Evolutionary conservation across 2,113 vertebrate species (phyloP).

Genomic region (Megalops atlanticus): DNA sequence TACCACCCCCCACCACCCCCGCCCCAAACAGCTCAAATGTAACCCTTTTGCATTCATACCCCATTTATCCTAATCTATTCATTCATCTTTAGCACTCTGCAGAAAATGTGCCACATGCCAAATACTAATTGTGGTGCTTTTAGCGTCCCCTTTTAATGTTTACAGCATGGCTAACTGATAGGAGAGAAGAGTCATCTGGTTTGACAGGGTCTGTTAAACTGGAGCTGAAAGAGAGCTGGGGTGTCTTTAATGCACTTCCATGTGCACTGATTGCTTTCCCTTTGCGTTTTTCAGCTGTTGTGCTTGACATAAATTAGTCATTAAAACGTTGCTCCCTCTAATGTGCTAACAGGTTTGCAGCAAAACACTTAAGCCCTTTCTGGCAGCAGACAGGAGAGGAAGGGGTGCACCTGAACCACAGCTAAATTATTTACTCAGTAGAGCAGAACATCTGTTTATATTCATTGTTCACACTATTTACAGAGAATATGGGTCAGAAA

Average conservation of each 20-base stretch:
- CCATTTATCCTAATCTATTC: background rate
- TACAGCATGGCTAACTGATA: constrained; percentile 39
- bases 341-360: constrained; percentile 56
- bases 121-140: constrained; percentile 41
- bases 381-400: constrained; percentile 28
- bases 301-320: constrained; percentile 66
- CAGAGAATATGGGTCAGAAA: too few species aligned
- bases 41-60: background rate
- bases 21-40: background rate
- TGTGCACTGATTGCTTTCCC: constrained; percentile 60
- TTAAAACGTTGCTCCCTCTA: constrained; percentile 46
- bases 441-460: too few species aligned
- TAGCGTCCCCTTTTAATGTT: constrained; percentile 68
- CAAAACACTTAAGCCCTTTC: constrained; percentile 40
- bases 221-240: constrained; percentile 55
- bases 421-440: background rate
- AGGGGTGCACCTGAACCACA: background rate
- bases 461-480: too few species aligned
- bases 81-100: background rate
- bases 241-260: constrained; percentile 55
- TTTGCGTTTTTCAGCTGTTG: constrained; percentile 52
- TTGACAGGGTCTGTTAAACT: constrained; percentile 61
- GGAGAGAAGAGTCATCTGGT: constrained; percentile 49
- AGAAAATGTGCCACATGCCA: background rate
- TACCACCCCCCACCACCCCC: too few species aligned